Evolutionary conservation across 2,113 vertebrate genomes (phyloP).

Genomic region (Ginglymostoma cirratum): DNA sequence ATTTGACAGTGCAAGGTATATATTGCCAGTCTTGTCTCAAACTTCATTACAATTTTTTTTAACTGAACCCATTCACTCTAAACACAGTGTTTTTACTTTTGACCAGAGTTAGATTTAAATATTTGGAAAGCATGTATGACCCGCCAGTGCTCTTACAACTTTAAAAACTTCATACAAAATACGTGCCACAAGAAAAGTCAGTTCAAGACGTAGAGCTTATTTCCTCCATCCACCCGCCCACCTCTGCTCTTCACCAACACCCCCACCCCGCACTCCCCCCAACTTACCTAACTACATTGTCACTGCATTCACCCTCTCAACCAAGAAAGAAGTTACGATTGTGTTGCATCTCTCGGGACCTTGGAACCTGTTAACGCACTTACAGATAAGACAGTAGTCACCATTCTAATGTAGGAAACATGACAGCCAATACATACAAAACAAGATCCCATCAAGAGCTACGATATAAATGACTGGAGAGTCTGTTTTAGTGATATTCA

Average conservation of each 20-base stretch:
- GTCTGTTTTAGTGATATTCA: not conserved
- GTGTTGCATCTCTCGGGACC: not conserved
- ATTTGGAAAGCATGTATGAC: not conserved
- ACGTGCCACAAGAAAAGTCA: not conserved
- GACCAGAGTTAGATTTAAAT: not conserved
- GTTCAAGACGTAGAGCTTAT: not conserved
- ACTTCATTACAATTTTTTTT: not conserved
- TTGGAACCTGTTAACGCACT: not conserved
- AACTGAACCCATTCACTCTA: not conserved
- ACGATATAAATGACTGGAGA: not conserved
- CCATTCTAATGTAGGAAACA: not conserved
- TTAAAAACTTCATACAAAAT: not conserved
- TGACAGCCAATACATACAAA: not conserved
- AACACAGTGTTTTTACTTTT: not conserved
- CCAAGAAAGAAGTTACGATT: not conserved
- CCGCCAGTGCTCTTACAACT: not conserved
- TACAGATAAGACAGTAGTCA: not conserved
- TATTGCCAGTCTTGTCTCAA: not conserved
- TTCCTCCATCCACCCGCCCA: too few species aligned
- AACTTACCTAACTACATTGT: not conserved
- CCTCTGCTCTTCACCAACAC: too few species aligned
- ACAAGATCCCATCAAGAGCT: not conserved
- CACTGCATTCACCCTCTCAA: not conserved
- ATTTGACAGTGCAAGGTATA: not conserved
- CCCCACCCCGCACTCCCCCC: too few species aligned